Conservation (phyloP, 2,113 vertebrate genomes). For the Carassius auratus region DNA sequence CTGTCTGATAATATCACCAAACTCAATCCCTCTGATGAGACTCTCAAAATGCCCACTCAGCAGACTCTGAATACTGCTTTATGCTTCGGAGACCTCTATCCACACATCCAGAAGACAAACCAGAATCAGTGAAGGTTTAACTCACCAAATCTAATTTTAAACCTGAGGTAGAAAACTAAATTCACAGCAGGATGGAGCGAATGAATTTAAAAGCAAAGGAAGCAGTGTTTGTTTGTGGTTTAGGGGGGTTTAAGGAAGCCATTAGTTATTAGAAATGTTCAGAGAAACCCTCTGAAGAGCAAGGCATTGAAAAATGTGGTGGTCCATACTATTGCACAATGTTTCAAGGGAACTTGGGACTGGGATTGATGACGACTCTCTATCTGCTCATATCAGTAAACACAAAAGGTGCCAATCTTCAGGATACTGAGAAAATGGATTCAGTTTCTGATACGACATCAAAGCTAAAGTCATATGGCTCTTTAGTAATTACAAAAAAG, state of each 20-base stretch:
- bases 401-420: conserved; percentile 17
- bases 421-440: background rate
- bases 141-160: background rate
- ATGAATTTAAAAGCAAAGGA: background rate
- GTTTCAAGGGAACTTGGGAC: background rate
- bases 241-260: conserved; percentile 11
- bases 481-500: conserved; percentile 20
- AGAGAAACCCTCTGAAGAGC: background rate
- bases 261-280: conserved; percentile 1
- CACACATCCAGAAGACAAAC: conserved; percentile 32
- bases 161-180: conserved; percentile 55
- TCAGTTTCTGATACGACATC: conserved; percentile 17
- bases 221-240: background rate
- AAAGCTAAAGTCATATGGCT: conserved; percentile 38
- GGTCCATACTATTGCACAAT: conserved; percentile 18
- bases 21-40: background rate
- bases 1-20: conserved; percentile 20
- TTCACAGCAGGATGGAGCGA: conserved; percentile 31
- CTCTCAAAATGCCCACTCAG: conserved; percentile 36
- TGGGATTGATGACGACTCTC: background rate
- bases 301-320: background rate
- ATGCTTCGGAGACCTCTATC: conserved; percentile 18
- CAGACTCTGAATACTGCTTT: conserved; percentile 17
- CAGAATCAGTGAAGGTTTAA: conserved; percentile 1
- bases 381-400: background rate